Evolutionary conservation across 2,888 invertebrate species (phyloP).

Genomic region (Scaptomyza parva): DNA sequence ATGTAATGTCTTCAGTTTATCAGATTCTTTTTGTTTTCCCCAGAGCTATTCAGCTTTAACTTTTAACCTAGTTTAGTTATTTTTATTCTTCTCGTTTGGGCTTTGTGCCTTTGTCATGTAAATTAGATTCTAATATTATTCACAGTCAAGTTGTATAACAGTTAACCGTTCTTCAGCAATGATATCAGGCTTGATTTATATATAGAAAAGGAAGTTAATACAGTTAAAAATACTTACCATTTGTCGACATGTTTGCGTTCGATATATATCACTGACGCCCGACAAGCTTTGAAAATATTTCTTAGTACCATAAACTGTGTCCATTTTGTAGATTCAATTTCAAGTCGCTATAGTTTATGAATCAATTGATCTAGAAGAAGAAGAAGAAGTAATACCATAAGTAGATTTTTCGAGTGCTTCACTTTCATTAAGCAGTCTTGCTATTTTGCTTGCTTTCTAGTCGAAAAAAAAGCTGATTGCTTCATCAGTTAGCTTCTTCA

Average conservation of each 20-base stretch:
- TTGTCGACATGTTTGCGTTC: constrained; percentile 83
- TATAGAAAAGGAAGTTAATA: constrained; percentile 5
- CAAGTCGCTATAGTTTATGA: not conserved
- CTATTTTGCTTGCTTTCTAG: constrained; percentile 55
- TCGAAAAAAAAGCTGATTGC: constrained; percentile 45
- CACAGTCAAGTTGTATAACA: constrained; percentile 29
- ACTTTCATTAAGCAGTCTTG: constrained; percentile 54
- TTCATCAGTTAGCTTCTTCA: constrained; percentile 28
- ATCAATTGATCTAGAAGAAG: constrained; percentile 36
- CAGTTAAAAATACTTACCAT: constrained; percentile 84
- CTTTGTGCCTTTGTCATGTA: constrained; percentile 34
- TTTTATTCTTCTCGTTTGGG: constrained; percentile 10
- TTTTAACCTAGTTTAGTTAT: constrained; percentile 41
- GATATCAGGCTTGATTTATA: constrained; percentile 22
- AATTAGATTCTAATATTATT: constrained; percentile 39
- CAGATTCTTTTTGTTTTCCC: constrained; percentile 10
- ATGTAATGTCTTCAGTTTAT: constrained; percentile 37
- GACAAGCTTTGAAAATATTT: constrained; percentile 85
- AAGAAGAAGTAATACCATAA: not conserved
- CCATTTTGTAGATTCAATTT: constrained; percentile 70
- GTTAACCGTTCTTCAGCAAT: constrained; percentile 28
- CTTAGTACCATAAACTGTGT: constrained; percentile 85
- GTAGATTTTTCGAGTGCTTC: constrained; percentile 32
- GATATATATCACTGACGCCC: constrained; percentile 84
- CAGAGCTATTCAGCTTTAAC: not conserved